Percentiles rank a stretch among this genome's conserved stretches.
phyloP scores from a whole-genome alignment of 2,888 invertebrate genomes.

The Callinectes sapidus region DNA sequence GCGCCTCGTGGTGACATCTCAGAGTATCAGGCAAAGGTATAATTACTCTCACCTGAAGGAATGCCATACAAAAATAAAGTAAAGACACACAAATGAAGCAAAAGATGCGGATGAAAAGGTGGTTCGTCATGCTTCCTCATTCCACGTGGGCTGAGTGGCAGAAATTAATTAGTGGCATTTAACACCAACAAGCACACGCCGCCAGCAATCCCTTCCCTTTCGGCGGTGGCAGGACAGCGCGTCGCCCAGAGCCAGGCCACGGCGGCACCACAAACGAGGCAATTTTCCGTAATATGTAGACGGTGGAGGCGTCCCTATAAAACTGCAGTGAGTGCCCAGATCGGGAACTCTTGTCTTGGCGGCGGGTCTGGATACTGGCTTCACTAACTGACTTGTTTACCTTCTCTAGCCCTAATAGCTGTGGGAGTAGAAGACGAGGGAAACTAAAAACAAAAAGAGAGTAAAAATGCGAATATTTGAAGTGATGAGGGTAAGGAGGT shows the following conservation, averaged over 20 bases:
- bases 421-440: neutral
- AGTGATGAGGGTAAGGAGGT: neutral
- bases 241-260: neutral
- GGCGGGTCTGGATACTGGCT: neutral
- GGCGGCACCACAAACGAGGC: neutral
- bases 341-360: neutral
- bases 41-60: neutral
- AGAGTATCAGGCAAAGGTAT: neutral
- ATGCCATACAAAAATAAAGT: neutral
- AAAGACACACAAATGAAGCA: neutral
- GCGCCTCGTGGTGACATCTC: neutral
- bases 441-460: neutral
- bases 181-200: neutral
- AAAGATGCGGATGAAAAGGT: constrained; percentile 4
- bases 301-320: neutral
- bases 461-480: neutral
- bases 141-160: neutral
- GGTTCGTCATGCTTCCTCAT: neutral
- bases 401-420: neutral
- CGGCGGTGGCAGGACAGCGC: neutral
- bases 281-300: neutral
- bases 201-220: neutral
- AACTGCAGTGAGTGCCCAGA: neutral
- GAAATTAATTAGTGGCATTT: neutral
- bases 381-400: neutral